phyloP scores from a whole-genome alignment of 2,888 invertebrate species.

The Nemotelus nigrinus region DNA sequence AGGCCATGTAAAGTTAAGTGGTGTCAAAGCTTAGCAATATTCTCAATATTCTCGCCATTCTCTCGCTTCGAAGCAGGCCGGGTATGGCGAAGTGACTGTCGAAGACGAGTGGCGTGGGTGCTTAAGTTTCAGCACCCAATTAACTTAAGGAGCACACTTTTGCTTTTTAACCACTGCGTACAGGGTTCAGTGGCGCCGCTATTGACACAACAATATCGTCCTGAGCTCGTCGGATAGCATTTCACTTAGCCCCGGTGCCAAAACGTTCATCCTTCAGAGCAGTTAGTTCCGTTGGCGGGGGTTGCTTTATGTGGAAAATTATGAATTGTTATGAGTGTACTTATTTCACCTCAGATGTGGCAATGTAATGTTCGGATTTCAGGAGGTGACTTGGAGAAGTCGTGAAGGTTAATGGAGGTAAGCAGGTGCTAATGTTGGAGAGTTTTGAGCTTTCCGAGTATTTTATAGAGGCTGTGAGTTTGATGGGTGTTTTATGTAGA shows the following conservation, averaged over 20 bases:
- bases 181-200: constrained; percentile 4
- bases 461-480: too few species aligned
- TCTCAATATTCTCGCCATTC: not conserved
- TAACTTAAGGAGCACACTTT: constrained; percentile 30
- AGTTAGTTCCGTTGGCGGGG: not conserved
- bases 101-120: too few species aligned
- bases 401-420: not conserved
- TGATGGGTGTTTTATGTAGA: too few species aligned
- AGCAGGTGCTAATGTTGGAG: not conserved
- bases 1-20: constrained; percentile 41
- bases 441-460: not conserved
- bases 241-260: not conserved
- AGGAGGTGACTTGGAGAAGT: not conserved
- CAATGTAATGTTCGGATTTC: constrained; percentile 11
- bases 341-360: constrained; percentile 33
- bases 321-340: constrained; percentile 38
- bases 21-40: constrained; percentile 25
- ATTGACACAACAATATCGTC: constrained; percentile 17
- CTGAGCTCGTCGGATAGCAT: constrained; percentile 1
- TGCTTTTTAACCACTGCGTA: not conserved
- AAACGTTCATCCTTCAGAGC: not conserved
- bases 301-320: constrained; percentile 42
- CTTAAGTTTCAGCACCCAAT: constrained; percentile 11
- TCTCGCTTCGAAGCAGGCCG: too few species aligned
- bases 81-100: too few species aligned